Conservation (phyloP, 2,113 vertebrate species). For the Sciurus niger region DNA sequence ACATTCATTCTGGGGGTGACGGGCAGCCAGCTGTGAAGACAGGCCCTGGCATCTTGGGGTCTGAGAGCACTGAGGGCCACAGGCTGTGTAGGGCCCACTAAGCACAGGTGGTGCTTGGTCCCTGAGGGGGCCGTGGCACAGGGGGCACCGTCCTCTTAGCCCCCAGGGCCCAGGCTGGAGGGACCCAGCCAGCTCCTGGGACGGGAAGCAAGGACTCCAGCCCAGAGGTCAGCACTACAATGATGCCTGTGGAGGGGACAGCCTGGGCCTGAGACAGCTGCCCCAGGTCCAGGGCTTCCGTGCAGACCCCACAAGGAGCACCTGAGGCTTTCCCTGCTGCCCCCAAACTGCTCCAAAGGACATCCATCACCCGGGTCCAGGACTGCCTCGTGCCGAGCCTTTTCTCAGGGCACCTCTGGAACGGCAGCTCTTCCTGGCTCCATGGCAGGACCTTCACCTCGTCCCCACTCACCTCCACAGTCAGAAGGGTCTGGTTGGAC, state of each 20-base stretch:
- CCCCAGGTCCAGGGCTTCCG: not conserved
- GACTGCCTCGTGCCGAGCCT: too few species aligned
- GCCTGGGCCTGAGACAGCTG: too few species aligned
- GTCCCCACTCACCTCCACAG: fast-evolving
- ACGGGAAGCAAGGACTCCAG: not conserved
- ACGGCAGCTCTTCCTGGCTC: not conserved
- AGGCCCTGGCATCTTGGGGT: not conserved
- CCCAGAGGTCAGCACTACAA: not conserved
- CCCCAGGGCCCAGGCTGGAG: not conserved
- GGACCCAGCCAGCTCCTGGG: not conserved
- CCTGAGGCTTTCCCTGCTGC: not conserved
- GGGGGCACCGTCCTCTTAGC: fast-evolving
- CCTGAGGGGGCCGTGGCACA: not conserved
- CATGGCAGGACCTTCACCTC: fast-evolving
- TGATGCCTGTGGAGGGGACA: too few species aligned
- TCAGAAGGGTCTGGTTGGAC: not conserved
- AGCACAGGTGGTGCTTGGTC: too few species aligned
- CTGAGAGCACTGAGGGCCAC: not conserved
- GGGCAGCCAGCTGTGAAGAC: too few species aligned
- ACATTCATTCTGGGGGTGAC: not conserved
- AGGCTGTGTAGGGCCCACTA: not conserved
- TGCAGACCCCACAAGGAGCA: not conserved
- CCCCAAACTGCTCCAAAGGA: too few species aligned
- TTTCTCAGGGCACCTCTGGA: not conserved
- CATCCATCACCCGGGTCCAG: too few species aligned